Conservation (phyloP, 2,797 vertebrate genomes). For the Gambelia wislizenii region DNA sequence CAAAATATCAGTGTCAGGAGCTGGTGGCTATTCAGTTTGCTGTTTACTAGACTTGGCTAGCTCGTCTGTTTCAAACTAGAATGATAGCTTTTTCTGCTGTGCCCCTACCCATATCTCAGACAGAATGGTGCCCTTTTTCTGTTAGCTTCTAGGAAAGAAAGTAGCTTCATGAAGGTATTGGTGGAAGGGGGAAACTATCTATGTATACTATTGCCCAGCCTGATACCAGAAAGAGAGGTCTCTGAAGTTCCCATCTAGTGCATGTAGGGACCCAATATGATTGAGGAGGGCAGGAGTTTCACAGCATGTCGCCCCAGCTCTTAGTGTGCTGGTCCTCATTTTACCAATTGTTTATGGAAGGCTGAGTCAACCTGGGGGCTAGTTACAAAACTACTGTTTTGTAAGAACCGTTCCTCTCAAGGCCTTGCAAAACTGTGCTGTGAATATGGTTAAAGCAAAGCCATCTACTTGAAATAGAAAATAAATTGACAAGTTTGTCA, state of each 20-base stretch:
- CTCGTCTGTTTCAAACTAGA: background rate
- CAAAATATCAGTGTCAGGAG: conserved; percentile 1
- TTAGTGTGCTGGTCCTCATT: no score
- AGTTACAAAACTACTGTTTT: no score
- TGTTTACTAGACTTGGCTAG: background rate
- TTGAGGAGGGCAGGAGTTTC: background rate
- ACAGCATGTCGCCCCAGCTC: no score
- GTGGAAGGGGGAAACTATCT: background rate
- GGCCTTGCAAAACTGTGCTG: background rate
- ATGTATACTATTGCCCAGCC: background rate
- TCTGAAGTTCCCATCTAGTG: background rate
- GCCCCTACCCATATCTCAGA: background rate
- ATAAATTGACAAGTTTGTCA: background rate
- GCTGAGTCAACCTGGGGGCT: no score
- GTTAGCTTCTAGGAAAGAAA: background rate
- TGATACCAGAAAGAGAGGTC: background rate
- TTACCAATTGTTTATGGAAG: no score
- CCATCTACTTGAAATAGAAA: background rate
- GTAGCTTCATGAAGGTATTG: background rate
- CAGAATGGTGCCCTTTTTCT: background rate
- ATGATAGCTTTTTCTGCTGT: background rate
- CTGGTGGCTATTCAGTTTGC: background rate
- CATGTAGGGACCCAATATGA: background rate
- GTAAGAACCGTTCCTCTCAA: background rate
- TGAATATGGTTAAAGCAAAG: background rate